phyloP scores from a whole-genome alignment of 2,113 vertebrate genomes.

The Mustela lutreola region DNA sequence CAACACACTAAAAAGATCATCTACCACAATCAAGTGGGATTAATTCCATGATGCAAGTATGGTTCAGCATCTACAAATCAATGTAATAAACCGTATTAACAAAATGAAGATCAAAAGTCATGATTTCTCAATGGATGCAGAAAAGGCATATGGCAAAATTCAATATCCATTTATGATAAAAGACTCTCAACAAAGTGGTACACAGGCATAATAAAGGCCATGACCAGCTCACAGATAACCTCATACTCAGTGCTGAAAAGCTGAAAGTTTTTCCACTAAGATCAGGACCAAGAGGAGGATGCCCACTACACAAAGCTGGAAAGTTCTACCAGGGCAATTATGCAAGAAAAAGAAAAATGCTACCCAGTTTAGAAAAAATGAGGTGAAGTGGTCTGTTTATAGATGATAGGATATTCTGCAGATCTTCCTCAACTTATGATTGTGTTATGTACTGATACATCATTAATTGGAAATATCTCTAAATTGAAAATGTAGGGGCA shows the following conservation, averaged over 20 bases:
- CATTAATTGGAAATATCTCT: background rate
- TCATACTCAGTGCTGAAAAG: background rate
- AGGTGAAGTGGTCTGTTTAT: background rate
- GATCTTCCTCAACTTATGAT: background rate
- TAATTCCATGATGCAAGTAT: background rate
- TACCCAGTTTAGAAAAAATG: background rate
- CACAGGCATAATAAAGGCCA: background rate
- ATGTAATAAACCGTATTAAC: background rate
- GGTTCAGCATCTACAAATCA: background rate
- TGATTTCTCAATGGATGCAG: background rate
- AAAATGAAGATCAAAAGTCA: background rate
- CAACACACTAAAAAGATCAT: background rate
- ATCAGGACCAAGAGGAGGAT: background rate
- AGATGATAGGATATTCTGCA: background rate
- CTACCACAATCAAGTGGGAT: background rate
- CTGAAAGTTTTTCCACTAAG: background rate
- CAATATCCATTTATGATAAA: background rate
- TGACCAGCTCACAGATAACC: background rate
- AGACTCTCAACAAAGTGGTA: background rate
- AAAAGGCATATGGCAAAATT: background rate
- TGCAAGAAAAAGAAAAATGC: background rate
- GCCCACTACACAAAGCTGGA: background rate
- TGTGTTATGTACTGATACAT: background rate
- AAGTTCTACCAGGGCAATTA: background rate
- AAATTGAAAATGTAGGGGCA: background rate